phyloP scores from a whole-genome alignment of 2,888 invertebrate genomes.

The Phasia obesa region DNA sequence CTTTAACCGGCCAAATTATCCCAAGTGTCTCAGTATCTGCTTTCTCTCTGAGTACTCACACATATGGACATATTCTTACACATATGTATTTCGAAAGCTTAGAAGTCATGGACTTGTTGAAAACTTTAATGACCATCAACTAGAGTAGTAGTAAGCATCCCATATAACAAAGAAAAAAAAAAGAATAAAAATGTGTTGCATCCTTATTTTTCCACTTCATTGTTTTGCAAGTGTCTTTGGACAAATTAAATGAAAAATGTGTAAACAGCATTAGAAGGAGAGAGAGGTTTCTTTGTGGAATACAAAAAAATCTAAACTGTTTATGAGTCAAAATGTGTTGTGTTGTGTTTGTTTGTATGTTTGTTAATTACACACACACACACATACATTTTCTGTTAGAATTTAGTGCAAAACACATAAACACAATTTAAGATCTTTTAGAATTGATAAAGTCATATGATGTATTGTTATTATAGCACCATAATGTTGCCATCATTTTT shows the following conservation, averaged over 20 bases:
- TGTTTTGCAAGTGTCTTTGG: slow-evolving; percentile 61
- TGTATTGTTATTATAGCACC: slow-evolving; percentile 69
- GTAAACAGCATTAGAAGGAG: slow-evolving; percentile 63
- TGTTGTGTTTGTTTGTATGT: slow-evolving; percentile 5
- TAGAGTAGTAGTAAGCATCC: neutral
- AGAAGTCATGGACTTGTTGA: slow-evolving; percentile 57
- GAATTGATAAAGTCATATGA: slow-evolving; percentile 69
- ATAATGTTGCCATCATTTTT: slow-evolving; percentile 69
- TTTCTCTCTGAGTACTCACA: neutral
- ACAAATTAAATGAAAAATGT: slow-evolving; percentile 70
- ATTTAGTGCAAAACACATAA: slow-evolving; percentile 66
- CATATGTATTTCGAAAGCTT: slow-evolving; percentile 41
- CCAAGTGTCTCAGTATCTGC: slow-evolving; percentile 1
- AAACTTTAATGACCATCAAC: slow-evolving; percentile 55
- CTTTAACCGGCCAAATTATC: slow-evolving; percentile 48
- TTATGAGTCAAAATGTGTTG: neutral
- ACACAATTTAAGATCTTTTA: slow-evolving; percentile 60
- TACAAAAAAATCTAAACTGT: neutral
- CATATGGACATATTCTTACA: neutral
- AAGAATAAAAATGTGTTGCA: neutral
- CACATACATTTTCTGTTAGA: slow-evolving; percentile 61
- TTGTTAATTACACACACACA: slow-evolving; percentile 45
- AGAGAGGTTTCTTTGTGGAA: slow-evolving; percentile 10
- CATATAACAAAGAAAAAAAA: neutral
- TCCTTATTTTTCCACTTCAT: slow-evolving; percentile 36